Evolutionary conservation across 2,797 vertebrate genomes (phyloP).

Genomic region (Tolypeutes matacus): DNA sequence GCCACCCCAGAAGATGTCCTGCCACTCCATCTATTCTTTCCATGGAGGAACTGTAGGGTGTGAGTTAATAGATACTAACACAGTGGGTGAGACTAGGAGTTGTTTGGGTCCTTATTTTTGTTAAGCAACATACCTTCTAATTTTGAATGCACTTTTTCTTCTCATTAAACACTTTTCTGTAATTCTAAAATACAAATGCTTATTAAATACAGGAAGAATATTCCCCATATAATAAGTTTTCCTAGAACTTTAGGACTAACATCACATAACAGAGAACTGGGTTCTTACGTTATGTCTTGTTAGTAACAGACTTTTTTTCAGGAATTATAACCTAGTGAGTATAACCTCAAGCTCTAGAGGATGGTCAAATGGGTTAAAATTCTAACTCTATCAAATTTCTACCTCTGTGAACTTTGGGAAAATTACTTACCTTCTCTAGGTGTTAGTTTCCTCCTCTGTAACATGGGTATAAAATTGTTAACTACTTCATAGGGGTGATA

Average conservation of each 20-base stretch:
- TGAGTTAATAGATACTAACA: background rate
- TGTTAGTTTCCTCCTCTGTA: conserved; percentile 30
- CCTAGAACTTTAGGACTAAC: background rate
- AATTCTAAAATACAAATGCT: conserved; percentile 22
- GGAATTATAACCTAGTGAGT: background rate
- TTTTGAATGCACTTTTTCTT: conserved; percentile 54
- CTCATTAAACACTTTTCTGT: background rate
- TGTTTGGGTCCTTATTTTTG: background rate
- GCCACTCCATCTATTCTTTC: background rate
- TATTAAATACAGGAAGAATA: background rate
- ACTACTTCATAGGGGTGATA: background rate
- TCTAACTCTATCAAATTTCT: background rate
- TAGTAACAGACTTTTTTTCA: background rate
- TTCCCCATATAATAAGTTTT: background rate
- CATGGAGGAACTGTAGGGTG: background rate
- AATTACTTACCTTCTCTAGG: background rate
- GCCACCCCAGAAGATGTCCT: background rate
- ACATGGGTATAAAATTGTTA: background rate
- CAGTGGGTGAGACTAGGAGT: background rate
- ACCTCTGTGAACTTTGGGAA: background rate
- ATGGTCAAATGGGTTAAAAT: conserved; percentile 30
- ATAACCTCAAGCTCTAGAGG: background rate
- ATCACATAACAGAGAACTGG: background rate
- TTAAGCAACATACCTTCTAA: conserved; percentile 7
- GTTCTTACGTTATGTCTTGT: background rate